phyloP scores from a whole-genome alignment of 2,797 vertebrate species.

The Anguilla marmorata region DNA sequence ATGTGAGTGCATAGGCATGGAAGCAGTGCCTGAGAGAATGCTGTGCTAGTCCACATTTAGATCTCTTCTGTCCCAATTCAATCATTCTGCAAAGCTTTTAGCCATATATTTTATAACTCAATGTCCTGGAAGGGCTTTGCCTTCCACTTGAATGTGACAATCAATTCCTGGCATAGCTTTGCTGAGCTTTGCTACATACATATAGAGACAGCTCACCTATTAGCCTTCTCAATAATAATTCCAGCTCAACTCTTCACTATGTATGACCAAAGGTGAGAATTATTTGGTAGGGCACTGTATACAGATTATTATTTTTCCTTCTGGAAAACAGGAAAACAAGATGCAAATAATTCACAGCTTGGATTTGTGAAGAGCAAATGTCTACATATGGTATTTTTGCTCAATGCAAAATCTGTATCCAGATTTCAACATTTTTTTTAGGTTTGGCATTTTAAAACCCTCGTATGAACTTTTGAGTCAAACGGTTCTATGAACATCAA shows the following conservation, averaged over 20 bases:
- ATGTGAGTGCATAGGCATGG: background rate
- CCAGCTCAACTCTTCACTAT: background rate
- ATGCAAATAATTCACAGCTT: background rate
- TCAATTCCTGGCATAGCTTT: background rate
- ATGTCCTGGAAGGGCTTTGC: background rate
- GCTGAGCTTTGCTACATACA: background rate
- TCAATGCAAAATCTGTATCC: background rate
- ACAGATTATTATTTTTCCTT: background rate
- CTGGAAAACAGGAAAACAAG: background rate
- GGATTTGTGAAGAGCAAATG: background rate
- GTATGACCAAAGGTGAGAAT: background rate
- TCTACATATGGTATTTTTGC: background rate
- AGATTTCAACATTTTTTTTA: background rate
- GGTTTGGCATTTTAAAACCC: background rate
- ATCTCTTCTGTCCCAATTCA: conserved; percentile 11
- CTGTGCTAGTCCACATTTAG: background rate
- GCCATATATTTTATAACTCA: background rate
- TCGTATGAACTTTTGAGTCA: background rate
- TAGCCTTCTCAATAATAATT: background rate
- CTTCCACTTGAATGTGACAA: background rate
- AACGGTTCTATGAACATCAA: background rate
- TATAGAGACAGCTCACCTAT: background rate
- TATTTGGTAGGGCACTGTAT: background rate
- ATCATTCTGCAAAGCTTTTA: conserved; percentile 13
- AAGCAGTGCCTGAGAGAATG: background rate